Base-by-base conservation (phyloP, 2,113 vertebrate genomes). In the Coptodon rendalli region DNA sequence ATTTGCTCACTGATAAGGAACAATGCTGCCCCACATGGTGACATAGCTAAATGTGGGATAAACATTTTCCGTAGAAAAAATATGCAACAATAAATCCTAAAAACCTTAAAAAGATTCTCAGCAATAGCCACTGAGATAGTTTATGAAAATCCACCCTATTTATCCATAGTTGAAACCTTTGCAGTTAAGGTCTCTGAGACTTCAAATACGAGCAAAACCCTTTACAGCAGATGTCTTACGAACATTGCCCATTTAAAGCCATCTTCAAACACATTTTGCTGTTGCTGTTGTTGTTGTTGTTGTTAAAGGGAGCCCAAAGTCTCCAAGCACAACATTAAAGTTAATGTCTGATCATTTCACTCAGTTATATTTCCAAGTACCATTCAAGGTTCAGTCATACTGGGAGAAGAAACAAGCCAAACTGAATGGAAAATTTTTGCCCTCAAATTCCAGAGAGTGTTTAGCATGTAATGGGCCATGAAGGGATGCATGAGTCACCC, bases 401-500 rank as follows among this genome's bases (percentile, higher is more conserved):
- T 6, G 2, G 14, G 24, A 66, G 45, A 56, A 61, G 78, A 83
- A 82, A 82, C 8, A 16, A 57, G 43, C 53, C 66, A 80, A 80
- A 87, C 9, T 36, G 13, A 84, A 76, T 59, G 38, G 79, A 84
- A 53, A 19, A 22, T 22, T 71, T 80, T 85, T 78, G n/a, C 56
- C 83, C 53, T 88, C 4, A 71, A 83, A 90, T 90, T 89, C 85
- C 84, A 71, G 29, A 19, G 6, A 87, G 83, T 86, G n/a, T 85
- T 86, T 66, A 73, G 63, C 29, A 38, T 78, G 86, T 89, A 83
- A 81, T 82, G 83, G 86, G 86, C 88, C 86, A 40, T 89, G 90
- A 91, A 66, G 66, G 79, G 79, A 85, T 38, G 84, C 34, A 89
- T 93, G 93, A 90, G 71, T 91, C 93, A 92, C 63, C 82, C 91